phyloP scores from a whole-genome alignment of 1,140 invertebrate species.

The Bilobella aurantiaca region DNA sequence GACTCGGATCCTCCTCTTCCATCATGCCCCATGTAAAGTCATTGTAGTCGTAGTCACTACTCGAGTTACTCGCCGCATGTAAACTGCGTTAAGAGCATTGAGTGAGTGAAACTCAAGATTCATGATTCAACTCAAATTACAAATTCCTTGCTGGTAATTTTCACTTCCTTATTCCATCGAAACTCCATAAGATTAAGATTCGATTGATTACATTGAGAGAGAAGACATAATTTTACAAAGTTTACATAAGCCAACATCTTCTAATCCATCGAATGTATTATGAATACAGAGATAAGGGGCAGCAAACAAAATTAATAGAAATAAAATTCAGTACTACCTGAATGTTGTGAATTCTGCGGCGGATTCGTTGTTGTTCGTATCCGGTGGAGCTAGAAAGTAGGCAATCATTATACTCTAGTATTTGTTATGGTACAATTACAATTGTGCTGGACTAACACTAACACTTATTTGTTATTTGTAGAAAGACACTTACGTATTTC shows the following conservation, averaged over 20 bases:
- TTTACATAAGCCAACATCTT: too few relatives aligned
- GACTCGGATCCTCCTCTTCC: background rate
- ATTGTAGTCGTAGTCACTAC: conserved; percentile 4
- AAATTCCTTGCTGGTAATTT: background rate
- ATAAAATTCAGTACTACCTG: background rate
- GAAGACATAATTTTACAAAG: too few relatives aligned
- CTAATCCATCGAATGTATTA: too few relatives aligned
- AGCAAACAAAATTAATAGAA: background rate
- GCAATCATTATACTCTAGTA: background rate
- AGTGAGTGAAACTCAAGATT: background rate
- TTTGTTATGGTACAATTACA: background rate
- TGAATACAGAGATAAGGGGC: too few relatives aligned
- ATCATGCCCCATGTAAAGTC: conserved; percentile 2
- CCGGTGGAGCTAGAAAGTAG: background rate
- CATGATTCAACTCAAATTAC: background rate
- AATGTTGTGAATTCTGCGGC: conserved; percentile 10
- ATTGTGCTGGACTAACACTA: background rate
- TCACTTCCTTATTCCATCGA: too few relatives aligned
- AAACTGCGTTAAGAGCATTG: background rate
- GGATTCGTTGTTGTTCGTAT: background rate
- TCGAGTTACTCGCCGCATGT: conserved; percentile 1
- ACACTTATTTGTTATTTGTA: background rate
- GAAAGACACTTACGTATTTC: too few relatives aligned
- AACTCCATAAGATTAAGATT: too few relatives aligned
- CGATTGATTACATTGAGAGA: too few relatives aligned